These are phyloP conservation scores for Harpagoxenus sublaevis DNA, from an alignment of 2,888 invertebrate genomes.

Conservation along the genomic window DNA sequence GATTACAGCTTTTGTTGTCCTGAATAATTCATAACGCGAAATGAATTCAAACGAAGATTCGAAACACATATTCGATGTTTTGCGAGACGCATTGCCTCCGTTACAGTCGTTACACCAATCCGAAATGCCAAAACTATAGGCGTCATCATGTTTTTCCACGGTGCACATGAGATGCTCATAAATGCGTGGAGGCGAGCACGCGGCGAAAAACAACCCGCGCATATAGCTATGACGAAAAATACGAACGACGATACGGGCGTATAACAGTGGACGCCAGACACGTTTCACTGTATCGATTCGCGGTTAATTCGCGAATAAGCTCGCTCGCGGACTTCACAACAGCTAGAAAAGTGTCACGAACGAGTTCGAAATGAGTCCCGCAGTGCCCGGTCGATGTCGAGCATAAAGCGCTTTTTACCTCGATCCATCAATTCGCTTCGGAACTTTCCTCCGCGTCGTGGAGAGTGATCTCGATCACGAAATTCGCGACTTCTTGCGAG, in stretches of 20 bases:
- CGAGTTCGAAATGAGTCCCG: conserved; percentile 28
- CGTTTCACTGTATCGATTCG: conserved; percentile 49
- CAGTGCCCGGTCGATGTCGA: not conserved
- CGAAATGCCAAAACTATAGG: conserved; percentile 21
- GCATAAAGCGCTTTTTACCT: conserved; percentile 14
- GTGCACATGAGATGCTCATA: conserved; percentile 46
- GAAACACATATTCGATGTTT: conserved; percentile 25
- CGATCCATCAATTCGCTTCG: conserved; percentile 43
- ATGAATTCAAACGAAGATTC: conserved; percentile 19
- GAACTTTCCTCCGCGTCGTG: conserved; percentile 24
- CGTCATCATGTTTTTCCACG: conserved; percentile 38
- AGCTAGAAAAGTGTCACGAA: conserved; percentile 41
- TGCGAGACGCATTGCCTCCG: conserved; percentile 25
- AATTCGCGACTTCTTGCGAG: conserved; percentile 40
- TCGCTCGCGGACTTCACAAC: conserved; percentile 39
- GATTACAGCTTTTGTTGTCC: conserved; percentile 8
- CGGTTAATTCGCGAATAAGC: conserved; percentile 55
- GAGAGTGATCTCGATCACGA: conserved; percentile 26
- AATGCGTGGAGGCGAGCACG: conserved; percentile 44
- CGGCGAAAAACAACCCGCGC: conserved; percentile 53
- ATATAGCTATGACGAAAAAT: conserved; percentile 32
- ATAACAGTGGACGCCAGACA: not conserved
- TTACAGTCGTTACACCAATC: not conserved
- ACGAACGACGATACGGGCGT: conserved; percentile 6
- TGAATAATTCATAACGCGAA: conserved; percentile 38